phyloP scores from a whole-genome alignment of 2,797 vertebrate genomes.

The Florisuga fusca region DNA sequence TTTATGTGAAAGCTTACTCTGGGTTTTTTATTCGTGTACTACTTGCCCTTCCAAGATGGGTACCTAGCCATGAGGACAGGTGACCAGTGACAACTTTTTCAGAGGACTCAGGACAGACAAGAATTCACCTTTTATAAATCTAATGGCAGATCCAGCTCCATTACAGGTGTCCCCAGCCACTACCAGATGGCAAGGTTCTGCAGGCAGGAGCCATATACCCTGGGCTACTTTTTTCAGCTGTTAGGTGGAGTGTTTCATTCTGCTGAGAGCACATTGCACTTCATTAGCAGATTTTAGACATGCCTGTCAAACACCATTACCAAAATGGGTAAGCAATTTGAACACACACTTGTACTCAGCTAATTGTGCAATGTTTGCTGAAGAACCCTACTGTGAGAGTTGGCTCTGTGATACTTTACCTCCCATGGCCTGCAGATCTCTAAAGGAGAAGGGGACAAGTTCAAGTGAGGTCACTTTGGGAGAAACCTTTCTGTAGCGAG shows the following conservation, averaged over 20 bases:
- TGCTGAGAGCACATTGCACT: not conserved
- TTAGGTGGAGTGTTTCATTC: not conserved
- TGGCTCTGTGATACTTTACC: not conserved
- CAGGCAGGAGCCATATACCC: not conserved
- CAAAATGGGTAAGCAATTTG: not conserved
- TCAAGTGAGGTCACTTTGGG: constrained; percentile 24
- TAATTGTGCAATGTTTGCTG: not conserved
- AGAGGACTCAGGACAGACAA: not conserved
- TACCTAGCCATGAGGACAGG: not conserved
- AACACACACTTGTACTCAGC: not conserved
- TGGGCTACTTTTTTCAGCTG: not conserved
- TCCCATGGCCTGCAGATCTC: not conserved
- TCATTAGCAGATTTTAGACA: constrained; percentile 10
- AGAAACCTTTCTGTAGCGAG: not conserved
- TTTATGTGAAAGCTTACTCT: not conserved
- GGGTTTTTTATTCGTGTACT: not conserved
- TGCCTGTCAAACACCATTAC: constrained; percentile 32
- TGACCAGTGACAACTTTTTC: not conserved
- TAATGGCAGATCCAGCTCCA: not conserved
- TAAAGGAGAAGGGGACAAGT: not conserved
- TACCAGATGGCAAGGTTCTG: not conserved
- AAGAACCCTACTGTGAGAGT: not conserved
- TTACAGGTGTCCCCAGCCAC: not conserved
- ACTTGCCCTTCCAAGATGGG: not conserved
- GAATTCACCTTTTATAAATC: not conserved